A percentile compares a stretch with the other conserved stretches of the same genome.
Evolutionary conservation across 2,888 invertebrate genomes (phyloP).

Genomic region (Pediacus dermestoides): DNA sequence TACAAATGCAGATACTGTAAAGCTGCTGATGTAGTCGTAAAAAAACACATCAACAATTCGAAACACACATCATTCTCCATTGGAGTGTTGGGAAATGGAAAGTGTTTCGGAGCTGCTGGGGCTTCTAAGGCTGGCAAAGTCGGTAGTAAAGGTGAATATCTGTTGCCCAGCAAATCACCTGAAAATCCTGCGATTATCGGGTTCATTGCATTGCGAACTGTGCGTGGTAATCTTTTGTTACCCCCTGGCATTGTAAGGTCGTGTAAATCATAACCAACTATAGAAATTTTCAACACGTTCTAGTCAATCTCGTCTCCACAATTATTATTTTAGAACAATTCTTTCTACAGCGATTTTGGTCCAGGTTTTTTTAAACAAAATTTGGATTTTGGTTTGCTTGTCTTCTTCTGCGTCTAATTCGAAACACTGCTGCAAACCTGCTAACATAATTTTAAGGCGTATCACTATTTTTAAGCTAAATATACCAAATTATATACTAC

Average conservation of each 20-base stretch:
- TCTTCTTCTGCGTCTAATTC: too few relatives aligned
- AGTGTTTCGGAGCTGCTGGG: conserved; percentile 69
- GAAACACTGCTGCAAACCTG: too few relatives aligned
- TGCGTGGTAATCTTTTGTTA: conserved; percentile 36
- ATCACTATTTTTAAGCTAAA: too few relatives aligned
- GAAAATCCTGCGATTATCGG: conserved; percentile 10
- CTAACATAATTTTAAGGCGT: too few relatives aligned
- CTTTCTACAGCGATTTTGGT: too few relatives aligned
- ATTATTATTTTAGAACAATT: too few relatives aligned
- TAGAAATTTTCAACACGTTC: too few relatives aligned
- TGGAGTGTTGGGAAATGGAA: conserved; percentile 75
- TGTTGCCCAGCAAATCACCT: conserved; percentile 22
- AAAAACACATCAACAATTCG: conserved; percentile 80
- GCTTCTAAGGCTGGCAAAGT: conserved; percentile 44
- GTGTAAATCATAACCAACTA: too few relatives aligned
- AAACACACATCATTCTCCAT: conserved; percentile 78
- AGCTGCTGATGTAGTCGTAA: conserved; percentile 72
- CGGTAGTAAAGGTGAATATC: conserved; percentile 39
- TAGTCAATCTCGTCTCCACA: too few relatives aligned
- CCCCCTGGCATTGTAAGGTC: conserved; percentile 31
- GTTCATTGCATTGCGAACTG: conserved; percentile 36
- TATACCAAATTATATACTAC: too few relatives aligned
- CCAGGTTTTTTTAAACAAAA: too few relatives aligned
- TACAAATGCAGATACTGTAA: conserved; percentile 94
- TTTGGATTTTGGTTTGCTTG: too few relatives aligned